Evolutionary conservation across 1,140 invertebrate genomes (phyloP).

Genomic region (Atta colombica): DNA sequence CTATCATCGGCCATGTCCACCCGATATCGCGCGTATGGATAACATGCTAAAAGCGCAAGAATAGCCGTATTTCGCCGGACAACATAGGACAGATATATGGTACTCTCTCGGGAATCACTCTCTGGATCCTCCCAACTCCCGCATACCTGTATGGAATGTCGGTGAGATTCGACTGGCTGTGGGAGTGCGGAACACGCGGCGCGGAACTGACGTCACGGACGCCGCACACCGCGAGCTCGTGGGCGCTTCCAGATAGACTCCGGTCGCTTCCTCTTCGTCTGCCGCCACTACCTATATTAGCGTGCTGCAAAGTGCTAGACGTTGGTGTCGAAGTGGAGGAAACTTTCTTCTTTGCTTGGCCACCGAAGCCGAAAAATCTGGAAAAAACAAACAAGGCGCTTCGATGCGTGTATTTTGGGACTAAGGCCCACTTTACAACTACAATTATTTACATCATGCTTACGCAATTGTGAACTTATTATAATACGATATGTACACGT

Average conservation of each 20-base stretch:
- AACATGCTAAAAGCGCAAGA: conserved; percentile 39
- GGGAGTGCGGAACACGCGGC: conserved; percentile 90
- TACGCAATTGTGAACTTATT: too few species aligned
- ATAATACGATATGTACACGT: not conserved
- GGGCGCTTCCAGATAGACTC: conserved; percentile 93
- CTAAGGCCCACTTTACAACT: too few species aligned
- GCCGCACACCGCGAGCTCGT: conserved; percentile 91
- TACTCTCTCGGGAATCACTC: not conserved
- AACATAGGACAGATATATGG: not conserved
- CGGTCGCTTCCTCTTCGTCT: conserved; percentile 92
- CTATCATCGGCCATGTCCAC: conserved; percentile 58
- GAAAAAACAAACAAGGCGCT: not conserved
- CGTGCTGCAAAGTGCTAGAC: conserved; percentile 82
- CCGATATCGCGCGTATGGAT: conserved; percentile 21
- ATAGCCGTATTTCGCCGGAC: conserved; percentile 11
- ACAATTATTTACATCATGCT: too few species aligned
- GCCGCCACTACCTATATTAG: conserved; percentile 71
- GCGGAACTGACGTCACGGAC: conserved; percentile 86
- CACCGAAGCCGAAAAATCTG: conserved; percentile 96
- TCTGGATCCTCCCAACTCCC: not conserved
- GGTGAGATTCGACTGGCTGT: conserved; percentile 93
- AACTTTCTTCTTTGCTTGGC: conserved; percentile 93
- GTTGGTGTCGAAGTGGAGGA: conserved; percentile 89
- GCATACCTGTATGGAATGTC: conserved; percentile 92
- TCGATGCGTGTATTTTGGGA: too few species aligned